Evolutionary conservation across 2,888 invertebrate genomes (phyloP).

Genomic region (Ephialtes manifestator): DNA sequence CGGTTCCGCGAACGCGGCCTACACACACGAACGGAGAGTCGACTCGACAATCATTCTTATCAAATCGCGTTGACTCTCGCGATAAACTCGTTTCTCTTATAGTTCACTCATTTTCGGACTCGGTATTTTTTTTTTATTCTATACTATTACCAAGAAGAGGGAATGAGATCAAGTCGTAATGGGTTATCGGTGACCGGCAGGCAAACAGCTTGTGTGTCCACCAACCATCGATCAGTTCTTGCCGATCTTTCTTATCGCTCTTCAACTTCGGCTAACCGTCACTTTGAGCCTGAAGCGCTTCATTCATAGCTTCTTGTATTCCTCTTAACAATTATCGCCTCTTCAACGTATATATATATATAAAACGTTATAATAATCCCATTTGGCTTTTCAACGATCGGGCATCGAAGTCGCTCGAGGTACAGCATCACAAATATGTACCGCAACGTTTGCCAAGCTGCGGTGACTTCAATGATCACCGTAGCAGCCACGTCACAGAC

Average conservation of each 20-base stretch:
- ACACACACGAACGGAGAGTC: constrained; percentile 12
- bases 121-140: constrained; percentile 53
- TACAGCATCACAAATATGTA: constrained; percentile 44
- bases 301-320: constrained; percentile 16
- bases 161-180: constrained; percentile 67
- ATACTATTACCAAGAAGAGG: constrained; percentile 49
- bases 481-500: not conserved
- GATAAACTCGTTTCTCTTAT: constrained; percentile 78
- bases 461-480: constrained; percentile 44
- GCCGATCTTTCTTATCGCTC: constrained; percentile 45
- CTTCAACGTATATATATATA: not conserved
- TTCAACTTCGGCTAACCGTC: not conserved
- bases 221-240: constrained; percentile 17
- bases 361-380: constrained; percentile 5
- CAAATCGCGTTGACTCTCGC: constrained; percentile 72
- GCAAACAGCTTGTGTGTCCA: not conserved
- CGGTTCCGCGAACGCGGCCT: constrained; percentile 59
- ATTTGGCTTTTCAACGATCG: constrained; percentile 71
- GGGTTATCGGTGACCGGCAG: constrained; percentile 74
- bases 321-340: not conserved
- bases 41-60: constrained; percentile 68
- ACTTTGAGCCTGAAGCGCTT: not conserved
- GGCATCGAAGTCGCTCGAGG: constrained; percentile 81
- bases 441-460: constrained; percentile 4
- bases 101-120: constrained; percentile 79